phyloP scores from a whole-genome alignment of 2,113 vertebrate species.

The Urocynchramus pylzowi region DNA sequence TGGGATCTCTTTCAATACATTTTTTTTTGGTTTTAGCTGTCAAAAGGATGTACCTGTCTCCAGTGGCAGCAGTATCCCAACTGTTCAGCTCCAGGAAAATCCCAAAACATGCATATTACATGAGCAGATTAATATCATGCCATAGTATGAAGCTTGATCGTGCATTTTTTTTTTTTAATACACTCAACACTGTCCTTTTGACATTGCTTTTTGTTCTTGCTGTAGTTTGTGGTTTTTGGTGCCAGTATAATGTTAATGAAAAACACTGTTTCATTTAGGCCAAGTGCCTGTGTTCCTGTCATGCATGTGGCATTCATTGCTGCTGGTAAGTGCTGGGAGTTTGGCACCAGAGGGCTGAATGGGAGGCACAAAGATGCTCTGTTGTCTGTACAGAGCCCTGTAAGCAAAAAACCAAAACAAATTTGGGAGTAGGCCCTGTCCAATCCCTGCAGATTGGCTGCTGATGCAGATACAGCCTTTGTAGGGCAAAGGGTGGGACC shows the following conservation, averaged over 20 bases:
- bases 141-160: background rate
- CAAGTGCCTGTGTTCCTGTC: conserved; percentile 1
- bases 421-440: background rate
- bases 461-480: background rate
- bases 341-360: background rate
- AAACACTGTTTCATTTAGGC: background rate
- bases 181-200: background rate
- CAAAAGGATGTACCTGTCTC: background rate
- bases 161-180: background rate
- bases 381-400: background rate
- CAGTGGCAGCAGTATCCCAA: background rate
- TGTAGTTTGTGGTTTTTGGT: conserved; percentile 2
- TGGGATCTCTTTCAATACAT: background rate
- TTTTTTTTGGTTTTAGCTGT: background rate
- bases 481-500: background rate
- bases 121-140: background rate
- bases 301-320: conserved; percentile 15
- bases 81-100: background rate
- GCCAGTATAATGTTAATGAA: conserved; percentile 15
- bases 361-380: background rate
- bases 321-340: background rate
- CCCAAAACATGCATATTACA: rapidly evolving
- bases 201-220: conserved; percentile 23
- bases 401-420: background rate
- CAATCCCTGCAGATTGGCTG: background rate